Evolutionary conservation across 2,113 vertebrate species (phyloP), one percentile per base, ranked within the genome.

Genomic region (Atlantisia rogersi): DNA sequence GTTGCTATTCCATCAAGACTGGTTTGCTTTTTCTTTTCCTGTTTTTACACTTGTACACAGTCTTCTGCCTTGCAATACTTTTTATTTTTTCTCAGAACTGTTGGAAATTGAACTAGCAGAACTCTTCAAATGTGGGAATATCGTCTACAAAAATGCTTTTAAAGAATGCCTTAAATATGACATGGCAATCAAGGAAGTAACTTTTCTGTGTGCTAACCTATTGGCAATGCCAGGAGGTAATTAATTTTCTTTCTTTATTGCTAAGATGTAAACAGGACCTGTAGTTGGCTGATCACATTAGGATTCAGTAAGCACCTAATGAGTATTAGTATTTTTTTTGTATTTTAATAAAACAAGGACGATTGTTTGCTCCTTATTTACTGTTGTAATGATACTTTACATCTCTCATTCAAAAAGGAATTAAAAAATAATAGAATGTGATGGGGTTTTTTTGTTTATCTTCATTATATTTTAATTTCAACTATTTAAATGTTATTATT

Each of bases 1-100:
- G 31, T 91, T 92, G 59, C 18, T 96, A 3, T 90, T 89, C 58
- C 74, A 95, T 88, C 76, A 92, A 96, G 59, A 64, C n/a, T 70
- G 18, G 24, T 88, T 88, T 88, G 53, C 35, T 84, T 90, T 88
- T 80, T 82, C 18, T 85, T 77, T 80, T 74, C 37, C 65, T 89
- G 32, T 73, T 82, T 94, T 92, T 75, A 71, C 60, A 71, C 19
- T 64, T 64, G 22, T 84, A 65, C 32, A 18, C 15, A 24, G 24
- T 82, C 21, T 77, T 82, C 52, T 81, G 74, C 48, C 53, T 86
- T 64, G 53, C 40, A 84, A 82, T 76, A 69, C 48, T 35, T 90
- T 46, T 58, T 82, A 21, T 62, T 96, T 84, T 84, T 89, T 22
- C 46, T 87, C 63, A 76, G 28, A 90, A 90, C 24, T 82, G 56